Evolutionary conservation across 2,797 vertebrate species (phyloP).

Genomic region (Lithobates pipiens): DNA sequence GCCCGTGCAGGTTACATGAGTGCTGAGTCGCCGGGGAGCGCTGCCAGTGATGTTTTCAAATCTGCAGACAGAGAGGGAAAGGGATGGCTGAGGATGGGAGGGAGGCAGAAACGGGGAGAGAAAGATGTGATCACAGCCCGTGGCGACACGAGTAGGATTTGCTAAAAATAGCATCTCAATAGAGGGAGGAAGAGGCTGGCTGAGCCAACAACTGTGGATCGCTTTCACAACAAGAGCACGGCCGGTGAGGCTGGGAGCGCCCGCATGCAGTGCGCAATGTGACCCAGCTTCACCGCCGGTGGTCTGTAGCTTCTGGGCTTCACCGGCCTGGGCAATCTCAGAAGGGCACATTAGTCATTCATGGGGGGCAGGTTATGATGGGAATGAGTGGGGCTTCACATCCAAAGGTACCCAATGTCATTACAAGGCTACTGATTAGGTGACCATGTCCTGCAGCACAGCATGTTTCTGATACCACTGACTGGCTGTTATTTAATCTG

Average conservation of each 20-base stretch:
- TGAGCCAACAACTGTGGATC: constrained; percentile 63
- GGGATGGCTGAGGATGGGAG: constrained; percentile 56
- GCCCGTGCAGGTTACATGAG: constrained; percentile 22
- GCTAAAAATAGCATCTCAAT: constrained; percentile 82
- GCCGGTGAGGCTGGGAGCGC: constrained; percentile 57
- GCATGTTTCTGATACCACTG: neutral
- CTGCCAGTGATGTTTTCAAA: constrained; percentile 59
- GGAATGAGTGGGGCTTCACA: neutral
- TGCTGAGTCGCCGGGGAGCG: constrained; percentile 38
- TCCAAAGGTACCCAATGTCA: neutral
- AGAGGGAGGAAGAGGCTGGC: constrained; percentile 67
- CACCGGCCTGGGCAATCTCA: too few species aligned
- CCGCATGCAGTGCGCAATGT: neutral
- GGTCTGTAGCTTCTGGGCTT: too few species aligned
- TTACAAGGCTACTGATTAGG: neutral
- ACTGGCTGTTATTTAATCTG: neutral
- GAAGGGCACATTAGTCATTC: too few species aligned
- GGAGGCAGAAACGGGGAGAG: constrained; percentile 44
- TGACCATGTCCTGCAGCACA: neutral
- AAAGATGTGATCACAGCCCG: constrained; percentile 72
- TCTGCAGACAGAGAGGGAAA: constrained; percentile 55
- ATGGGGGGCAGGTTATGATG: too few species aligned
- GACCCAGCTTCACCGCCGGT: neutral
- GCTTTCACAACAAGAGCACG: constrained; percentile 63
- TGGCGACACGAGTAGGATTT: constrained; percentile 73